A percentile compares a stretch with the other conserved stretches of the same genome.
These are phyloP conservation scores for Sardinella longiceps DNA, from an alignment of 2,797 vertebrate species.

Conservation along the genomic window DNA sequence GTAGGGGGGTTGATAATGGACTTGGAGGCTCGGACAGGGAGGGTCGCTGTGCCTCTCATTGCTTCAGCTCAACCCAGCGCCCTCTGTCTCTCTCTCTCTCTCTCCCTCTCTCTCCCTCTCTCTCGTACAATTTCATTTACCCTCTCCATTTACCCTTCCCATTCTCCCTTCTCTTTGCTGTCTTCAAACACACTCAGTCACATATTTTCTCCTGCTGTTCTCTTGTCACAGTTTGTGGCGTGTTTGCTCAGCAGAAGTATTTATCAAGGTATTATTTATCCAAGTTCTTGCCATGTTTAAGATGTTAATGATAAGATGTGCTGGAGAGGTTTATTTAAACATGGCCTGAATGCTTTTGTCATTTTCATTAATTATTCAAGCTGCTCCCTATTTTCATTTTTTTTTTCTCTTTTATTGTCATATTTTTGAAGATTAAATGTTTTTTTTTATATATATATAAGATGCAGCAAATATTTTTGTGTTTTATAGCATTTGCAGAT, in stretches of 20 bases:
- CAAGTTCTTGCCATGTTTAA: slow-evolving; percentile 21
- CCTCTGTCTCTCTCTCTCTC: too few relatives aligned
- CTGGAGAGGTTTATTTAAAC: slow-evolving; percentile 32
- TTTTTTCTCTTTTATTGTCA: slow-evolving; percentile 7
- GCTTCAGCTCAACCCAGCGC: background rate
- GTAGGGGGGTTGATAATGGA: background rate
- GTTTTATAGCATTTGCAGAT: slow-evolving; percentile 3
- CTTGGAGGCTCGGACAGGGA: slow-evolving; percentile 17
- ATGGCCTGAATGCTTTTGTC: slow-evolving; percentile 26
- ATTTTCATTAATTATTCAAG: background rate
- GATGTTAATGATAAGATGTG: slow-evolving; percentile 12
- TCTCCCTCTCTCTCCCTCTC: background rate
- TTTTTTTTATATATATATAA: background rate
- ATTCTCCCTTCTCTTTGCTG: slow-evolving; percentile 23
- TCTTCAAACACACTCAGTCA: background rate
- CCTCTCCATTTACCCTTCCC: background rate
- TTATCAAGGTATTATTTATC: slow-evolving; percentile 21
- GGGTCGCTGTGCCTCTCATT: slow-evolving; percentile 22
- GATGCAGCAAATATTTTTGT: slow-evolving; percentile 14
- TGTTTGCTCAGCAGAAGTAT: slow-evolving; percentile 29
- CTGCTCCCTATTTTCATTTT: background rate
- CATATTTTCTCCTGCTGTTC: slow-evolving; percentile 28
- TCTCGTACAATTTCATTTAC: slow-evolving; percentile 29
- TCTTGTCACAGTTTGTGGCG: slow-evolving; percentile 20
- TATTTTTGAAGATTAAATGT: background rate